Conservation (phyloP, 2,888 invertebrate species). For the Drosophila subsilvestris region DNA sequence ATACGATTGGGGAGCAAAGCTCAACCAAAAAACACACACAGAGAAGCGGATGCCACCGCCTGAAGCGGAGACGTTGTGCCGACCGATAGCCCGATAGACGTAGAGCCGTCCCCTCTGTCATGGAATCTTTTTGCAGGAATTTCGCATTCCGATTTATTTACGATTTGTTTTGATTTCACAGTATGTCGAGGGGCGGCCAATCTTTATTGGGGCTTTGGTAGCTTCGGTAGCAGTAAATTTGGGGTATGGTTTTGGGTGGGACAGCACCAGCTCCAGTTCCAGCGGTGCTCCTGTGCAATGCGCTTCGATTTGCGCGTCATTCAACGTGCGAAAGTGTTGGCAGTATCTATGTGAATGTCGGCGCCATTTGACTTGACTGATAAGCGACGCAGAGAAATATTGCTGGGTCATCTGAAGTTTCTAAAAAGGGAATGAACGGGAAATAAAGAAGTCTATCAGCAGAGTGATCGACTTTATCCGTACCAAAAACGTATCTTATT, state of each 20-base stretch:
- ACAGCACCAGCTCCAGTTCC: neutral
- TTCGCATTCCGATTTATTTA: slow-evolving; percentile 63
- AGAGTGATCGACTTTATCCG: too few species aligned
- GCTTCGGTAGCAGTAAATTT: slow-evolving; percentile 50
- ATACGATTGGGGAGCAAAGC: slow-evolving; percentile 69
- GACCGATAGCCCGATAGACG: slow-evolving; percentile 29
- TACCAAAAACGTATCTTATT: too few species aligned
- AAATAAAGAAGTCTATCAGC: too few species aligned
- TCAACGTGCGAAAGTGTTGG: neutral
- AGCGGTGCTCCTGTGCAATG: slow-evolving; percentile 24
- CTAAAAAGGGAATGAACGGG: neutral
- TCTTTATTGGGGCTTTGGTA: slow-evolving; percentile 62
- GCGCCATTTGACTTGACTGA: slow-evolving; percentile 7
- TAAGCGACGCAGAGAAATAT: neutral
- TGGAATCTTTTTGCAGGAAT: slow-evolving; percentile 38
- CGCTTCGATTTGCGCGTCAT: slow-evolving; percentile 28
- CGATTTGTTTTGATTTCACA: slow-evolving; percentile 72
- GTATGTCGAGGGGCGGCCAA: slow-evolving; percentile 35
- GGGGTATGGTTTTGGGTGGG: too few species aligned
- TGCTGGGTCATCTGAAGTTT: slow-evolving; percentile 10
- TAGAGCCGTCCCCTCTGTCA: slow-evolving; percentile 16
- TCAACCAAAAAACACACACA: slow-evolving; percentile 39
- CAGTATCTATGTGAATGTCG: slow-evolving; percentile 1
- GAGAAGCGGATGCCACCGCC: slow-evolving; percentile 52
- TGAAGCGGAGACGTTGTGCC: slow-evolving; percentile 55